Conservation (phyloP, 2,113 vertebrate species). For the Gnathonemus echidnorhynchus region DNA sequence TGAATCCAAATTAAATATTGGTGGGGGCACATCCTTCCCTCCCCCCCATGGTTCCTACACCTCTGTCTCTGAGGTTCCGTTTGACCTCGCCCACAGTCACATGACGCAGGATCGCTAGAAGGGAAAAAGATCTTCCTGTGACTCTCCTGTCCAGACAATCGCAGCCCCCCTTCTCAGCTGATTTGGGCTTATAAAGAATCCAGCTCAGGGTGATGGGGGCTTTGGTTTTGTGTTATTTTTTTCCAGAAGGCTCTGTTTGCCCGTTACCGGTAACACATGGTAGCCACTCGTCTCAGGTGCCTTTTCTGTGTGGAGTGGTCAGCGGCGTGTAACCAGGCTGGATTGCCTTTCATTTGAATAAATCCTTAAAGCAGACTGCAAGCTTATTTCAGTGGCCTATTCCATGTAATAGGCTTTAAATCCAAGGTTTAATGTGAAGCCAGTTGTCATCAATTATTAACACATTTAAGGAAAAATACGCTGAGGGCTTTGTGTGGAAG, state of each 20-base stretch:
- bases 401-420: constrained; percentile 5
- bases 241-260: background rate
- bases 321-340: background rate
- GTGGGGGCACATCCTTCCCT: background rate
- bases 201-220: background rate
- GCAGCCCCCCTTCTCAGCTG: background rate
- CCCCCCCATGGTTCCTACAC: too few relatives aligned
- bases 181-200: background rate
- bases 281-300: background rate
- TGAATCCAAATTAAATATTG: background rate
- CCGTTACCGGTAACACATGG: background rate
- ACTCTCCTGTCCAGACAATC: background rate
- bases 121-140: background rate
- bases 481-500: background rate
- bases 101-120: background rate
- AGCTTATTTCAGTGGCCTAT: background rate
- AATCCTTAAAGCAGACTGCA: background rate
- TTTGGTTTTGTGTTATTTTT: background rate
- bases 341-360: background rate
- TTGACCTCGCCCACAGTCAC: background rate
- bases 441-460: background rate
- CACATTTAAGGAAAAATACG: background rate
- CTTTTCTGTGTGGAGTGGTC: background rate
- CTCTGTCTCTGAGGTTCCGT: too few relatives aligned
- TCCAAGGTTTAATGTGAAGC: background rate